Evolutionary conservation across 2,888 invertebrate species (phyloP).

Genomic region (Thalpophila matura): DNA sequence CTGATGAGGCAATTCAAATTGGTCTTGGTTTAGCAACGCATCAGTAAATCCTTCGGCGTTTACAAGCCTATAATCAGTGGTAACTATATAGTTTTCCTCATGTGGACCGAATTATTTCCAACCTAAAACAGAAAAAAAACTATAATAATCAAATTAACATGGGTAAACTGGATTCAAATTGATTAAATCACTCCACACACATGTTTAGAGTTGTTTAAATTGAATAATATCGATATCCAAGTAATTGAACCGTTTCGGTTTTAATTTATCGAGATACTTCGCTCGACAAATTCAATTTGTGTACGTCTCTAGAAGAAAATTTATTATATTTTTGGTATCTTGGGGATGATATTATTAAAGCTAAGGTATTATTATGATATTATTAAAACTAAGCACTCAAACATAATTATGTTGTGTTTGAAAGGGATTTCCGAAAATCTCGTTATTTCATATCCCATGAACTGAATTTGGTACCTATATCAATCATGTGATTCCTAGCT

Average conservation of each 20-base stretch:
- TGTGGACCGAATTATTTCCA: no score
- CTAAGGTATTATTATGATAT: no score
- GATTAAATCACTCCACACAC: neutral
- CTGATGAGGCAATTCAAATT: no score
- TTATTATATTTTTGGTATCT: constrained; percentile 4
- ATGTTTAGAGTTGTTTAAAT: constrained; percentile 10
- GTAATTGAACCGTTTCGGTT: constrained; percentile 20
- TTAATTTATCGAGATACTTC: constrained; percentile 14
- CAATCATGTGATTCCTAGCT: no score
- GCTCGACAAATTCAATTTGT: constrained; percentile 37
- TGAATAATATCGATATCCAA: neutral
- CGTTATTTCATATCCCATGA: no score
- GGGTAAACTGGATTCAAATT: neutral
- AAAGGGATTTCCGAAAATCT: neutral
- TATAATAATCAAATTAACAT: no score
- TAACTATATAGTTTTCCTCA: no score
- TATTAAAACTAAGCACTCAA: neutral
- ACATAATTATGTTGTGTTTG: neutral
- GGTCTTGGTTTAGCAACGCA: no score
- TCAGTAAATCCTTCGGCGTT: no score
- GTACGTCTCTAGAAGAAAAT: neutral
- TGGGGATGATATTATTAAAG: neutral
- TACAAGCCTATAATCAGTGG: no score
- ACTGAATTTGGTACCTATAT: no score
- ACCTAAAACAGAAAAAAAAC: no score